These are phyloP conservation scores for Ypsolopha scabrella DNA, from an alignment of 2,888 invertebrate genomes.

Conservation along the genomic window DNA sequence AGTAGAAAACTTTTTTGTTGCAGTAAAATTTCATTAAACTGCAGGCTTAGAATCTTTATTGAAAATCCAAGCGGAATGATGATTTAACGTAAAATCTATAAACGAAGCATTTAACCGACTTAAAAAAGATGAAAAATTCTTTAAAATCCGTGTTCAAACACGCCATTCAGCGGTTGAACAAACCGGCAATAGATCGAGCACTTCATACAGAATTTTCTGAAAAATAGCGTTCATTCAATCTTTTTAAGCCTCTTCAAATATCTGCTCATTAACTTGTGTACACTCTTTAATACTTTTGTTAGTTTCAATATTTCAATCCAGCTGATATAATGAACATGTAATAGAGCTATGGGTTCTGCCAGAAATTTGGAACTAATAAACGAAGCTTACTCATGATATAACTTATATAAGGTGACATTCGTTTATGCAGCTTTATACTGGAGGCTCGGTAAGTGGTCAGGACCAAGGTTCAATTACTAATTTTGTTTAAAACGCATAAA, in stretches of 20 bases:
- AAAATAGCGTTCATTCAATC: slow-evolving; percentile 58
- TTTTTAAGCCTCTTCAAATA: slow-evolving; percentile 59
- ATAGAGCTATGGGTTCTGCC: neutral
- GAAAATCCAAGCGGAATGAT: too few relatives aligned
- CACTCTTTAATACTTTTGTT: slow-evolving; percentile 52
- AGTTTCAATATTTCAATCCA: slow-evolving; percentile 57
- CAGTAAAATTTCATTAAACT: too few relatives aligned
- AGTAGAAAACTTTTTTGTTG: too few relatives aligned
- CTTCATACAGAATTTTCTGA: slow-evolving; percentile 23
- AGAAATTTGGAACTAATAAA: neutral
- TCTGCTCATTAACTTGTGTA: slow-evolving; percentile 63
- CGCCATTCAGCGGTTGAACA: slow-evolving; percentile 19
- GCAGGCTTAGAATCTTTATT: too few relatives aligned
- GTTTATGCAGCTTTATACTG: too few relatives aligned
- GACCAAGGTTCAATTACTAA: too few relatives aligned
- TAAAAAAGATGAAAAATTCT: neutral
- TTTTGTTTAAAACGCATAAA: too few relatives aligned
- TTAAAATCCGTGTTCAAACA: slow-evolving; percentile 21
- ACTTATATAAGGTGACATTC: neutral
- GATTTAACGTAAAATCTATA: too few relatives aligned
- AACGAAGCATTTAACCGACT: too few relatives aligned
- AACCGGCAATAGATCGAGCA: neutral
- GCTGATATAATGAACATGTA: slow-evolving; percentile 45
- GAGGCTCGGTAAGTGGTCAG: too few relatives aligned
- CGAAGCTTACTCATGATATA: neutral